These are phyloP conservation scores for Takifugu flavidus DNA, from an alignment of 2,113 vertebrate genomes.

Conservation along the genomic window DNA sequence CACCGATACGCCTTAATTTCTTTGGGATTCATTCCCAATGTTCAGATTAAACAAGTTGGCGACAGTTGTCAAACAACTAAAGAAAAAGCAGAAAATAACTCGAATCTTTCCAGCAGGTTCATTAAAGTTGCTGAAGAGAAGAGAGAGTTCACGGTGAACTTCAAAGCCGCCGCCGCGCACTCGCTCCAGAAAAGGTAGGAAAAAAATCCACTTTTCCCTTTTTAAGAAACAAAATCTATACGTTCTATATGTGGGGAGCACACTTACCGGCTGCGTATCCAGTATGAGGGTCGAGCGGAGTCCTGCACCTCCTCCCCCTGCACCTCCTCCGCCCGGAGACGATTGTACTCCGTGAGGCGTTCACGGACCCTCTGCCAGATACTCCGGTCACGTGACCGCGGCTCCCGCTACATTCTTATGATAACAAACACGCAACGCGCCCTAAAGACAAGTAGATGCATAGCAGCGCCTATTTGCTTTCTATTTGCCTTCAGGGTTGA, in stretches of 20 bases:
- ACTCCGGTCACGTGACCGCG: slow-evolving; percentile 20
- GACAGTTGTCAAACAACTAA: neutral
- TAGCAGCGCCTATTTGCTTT: too few species aligned
- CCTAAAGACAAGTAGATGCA: too few species aligned
- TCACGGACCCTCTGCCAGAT: slow-evolving; percentile 33
- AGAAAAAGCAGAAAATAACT: too few species aligned
- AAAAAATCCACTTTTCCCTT: neutral
- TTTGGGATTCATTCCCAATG: too few species aligned
- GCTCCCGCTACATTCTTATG: too few species aligned
- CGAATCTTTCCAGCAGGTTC: neutral
- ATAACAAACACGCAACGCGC: too few species aligned
- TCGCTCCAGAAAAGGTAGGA: neutral
- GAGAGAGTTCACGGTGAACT: too few species aligned
- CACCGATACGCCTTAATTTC: too few species aligned
- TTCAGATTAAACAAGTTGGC: too few species aligned
- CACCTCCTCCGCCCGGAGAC: slow-evolving; percentile 16
- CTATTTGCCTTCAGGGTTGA: too few species aligned
- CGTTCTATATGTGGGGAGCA: neutral
- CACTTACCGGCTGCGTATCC: slow-evolving; percentile 38
- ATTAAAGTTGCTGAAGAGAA: neutral
- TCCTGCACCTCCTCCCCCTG: slow-evolving; percentile 27
- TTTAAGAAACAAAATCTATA: neutral
- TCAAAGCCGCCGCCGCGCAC: neutral
- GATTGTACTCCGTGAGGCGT: slow-evolving; percentile 42
- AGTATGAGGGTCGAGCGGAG: slow-evolving; percentile 2